phyloP scores from a whole-genome alignment of 2,797 vertebrate species.

The Sciurus carolinensis region DNA sequence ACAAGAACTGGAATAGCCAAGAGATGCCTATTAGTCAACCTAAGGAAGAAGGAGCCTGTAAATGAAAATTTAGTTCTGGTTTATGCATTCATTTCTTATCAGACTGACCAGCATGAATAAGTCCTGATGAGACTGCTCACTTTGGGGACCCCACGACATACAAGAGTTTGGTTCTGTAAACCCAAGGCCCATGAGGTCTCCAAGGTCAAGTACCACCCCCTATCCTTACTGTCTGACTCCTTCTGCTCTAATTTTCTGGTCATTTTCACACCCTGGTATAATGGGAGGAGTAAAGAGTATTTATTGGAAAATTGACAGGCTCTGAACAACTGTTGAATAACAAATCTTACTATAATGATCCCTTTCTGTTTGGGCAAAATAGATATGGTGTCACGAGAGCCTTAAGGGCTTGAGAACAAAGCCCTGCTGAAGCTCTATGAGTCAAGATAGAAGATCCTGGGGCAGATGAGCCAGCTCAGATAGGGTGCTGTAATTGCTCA shows the following conservation, averaged over 20 bases:
- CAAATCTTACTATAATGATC: neutral
- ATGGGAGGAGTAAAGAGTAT: neutral
- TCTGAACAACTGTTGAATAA: neutral
- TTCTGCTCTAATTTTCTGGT: neutral
- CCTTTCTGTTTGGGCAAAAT: neutral
- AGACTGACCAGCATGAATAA: neutral
- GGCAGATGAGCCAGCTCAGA: neutral
- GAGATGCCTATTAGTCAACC: neutral
- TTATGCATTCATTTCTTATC: neutral
- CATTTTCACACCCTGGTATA: neutral
- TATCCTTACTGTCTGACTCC: neutral
- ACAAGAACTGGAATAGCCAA: neutral
- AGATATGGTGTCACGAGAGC: neutral
- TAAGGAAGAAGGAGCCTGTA: neutral
- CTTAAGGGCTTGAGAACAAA: neutral
- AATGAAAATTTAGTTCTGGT: neutral
- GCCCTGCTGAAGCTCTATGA: neutral
- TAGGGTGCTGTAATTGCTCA: neutral
- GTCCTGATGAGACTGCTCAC: neutral
- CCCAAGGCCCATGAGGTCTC: neutral
- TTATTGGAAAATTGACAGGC: neutral
- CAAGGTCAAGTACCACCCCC: accelerated
- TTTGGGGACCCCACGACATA: neutral
- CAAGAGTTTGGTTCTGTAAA: neutral
- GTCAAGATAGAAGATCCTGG: neutral